Base-by-base conservation (phyloP, 92 coral and sea anemone species). In the Palythoa grandis region DNA sequence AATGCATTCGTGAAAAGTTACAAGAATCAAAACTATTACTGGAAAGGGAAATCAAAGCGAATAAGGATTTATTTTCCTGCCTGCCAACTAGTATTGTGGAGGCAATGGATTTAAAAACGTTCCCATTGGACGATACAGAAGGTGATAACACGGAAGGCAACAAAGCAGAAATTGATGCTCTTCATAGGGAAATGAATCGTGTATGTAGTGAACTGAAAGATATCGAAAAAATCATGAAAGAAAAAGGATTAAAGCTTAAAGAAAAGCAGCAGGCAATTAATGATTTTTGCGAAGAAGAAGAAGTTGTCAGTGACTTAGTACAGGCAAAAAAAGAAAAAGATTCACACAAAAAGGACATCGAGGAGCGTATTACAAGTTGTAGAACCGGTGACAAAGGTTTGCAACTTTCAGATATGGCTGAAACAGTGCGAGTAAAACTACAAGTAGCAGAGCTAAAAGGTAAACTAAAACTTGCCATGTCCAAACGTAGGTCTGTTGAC, bases 211-310 rank as follows among this genome's bases (percentile, higher is more conserved):
- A 73, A 48, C 88, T 76, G 6, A 56, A 20, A 25, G 85, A 57
- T 24, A 74, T 79, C 66, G 94, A 91, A 74, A 75, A 50, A 61
- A 19, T 9, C 47, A 61, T 89, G 63, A 86, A 78, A 57, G 91
- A 87, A 66, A 76, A 66, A 15, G 95, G 91, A 2, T 11, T 82
- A 15, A 83, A 71, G 39, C 15, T 94, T n/a, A 66, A 17, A 74
- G 54, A 77, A 35, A 85, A 83, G 11, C 87, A 83, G 72, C 52
- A 68, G 6, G 74, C 29, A 22, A 83, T 73, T 23, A 76, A 63
- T 66, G 95, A 92, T 40, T 78, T 86, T 8, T 68, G 63, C 12
- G 52, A 48, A 5, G 83, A 90, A 37, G 94, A 94, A 72, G 86
- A 82, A 9, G 82, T 70, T 23, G 39, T 80, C 7, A 20, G 20